Percentiles rank a stretch among this genome's conserved stretches.
These are phyloP conservation scores for Neomorphus geoffroyi DNA, from an alignment of 2,797 vertebrate species.

Conservation along the genomic window DNA sequence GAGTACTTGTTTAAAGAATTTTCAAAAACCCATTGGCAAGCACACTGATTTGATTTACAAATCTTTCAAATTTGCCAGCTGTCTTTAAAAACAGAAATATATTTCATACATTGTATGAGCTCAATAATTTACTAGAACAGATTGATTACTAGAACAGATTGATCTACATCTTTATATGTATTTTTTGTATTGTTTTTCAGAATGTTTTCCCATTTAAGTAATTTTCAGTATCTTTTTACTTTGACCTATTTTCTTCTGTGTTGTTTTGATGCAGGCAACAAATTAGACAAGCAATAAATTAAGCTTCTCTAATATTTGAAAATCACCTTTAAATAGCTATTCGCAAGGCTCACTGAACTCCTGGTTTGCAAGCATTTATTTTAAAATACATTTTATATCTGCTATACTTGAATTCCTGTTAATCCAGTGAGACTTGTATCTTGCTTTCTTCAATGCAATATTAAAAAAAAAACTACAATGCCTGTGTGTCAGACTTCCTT, in stretches of 20 bases:
- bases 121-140: slow-evolving; percentile 51
- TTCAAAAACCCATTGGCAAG: not conserved
- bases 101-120: slow-evolving; percentile 12
- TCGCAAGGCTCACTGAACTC: slow-evolving; percentile 66
- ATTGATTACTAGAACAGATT: slow-evolving; percentile 30
- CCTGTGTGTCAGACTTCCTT: slow-evolving; percentile 57
- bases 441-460: slow-evolving; percentile 55
- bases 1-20: not conserved
- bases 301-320: slow-evolving; percentile 74
- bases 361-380: slow-evolving; percentile 67
- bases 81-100: slow-evolving; percentile 42
- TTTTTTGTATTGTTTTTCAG: not conserved
- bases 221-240: slow-evolving; percentile 41
- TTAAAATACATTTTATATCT: slow-evolving; percentile 51
- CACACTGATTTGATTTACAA: not conserved
- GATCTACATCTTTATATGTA: not conserved
- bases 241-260: not conserved
- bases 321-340: slow-evolving; percentile 71
- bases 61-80: not conserved
- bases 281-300: slow-evolving; percentile 70
- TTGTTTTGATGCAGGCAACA: slow-evolving; percentile 59
- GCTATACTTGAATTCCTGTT: slow-evolving; percentile 60
- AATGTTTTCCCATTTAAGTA: slow-evolving; percentile 57
- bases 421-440: slow-evolving; percentile 69
- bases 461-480: slow-evolving; percentile 48